Conservation (phyloP, 2,797 vertebrate species). For the Jordanella pulchra region DNA sequence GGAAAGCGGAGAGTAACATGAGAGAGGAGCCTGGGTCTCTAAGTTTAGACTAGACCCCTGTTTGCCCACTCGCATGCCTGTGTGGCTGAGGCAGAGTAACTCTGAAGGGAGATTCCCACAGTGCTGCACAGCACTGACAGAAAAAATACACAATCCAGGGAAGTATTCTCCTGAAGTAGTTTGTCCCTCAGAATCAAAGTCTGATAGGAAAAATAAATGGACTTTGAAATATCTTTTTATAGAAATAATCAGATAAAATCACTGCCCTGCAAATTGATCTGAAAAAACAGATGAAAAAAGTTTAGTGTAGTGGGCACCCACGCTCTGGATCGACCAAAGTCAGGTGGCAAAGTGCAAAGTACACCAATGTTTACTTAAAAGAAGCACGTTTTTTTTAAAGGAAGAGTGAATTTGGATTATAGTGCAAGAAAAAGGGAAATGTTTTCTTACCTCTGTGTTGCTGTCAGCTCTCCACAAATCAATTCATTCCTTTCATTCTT, state of each 20-base stretch:
- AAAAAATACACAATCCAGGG: neutral
- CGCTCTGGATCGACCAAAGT: neutral
- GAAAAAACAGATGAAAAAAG: neutral
- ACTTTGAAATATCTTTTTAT: constrained; percentile 1
- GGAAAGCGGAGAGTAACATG: constrained; percentile 69
- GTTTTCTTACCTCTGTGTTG: constrained; percentile 65
- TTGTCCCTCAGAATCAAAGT: neutral
- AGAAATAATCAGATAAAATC: constrained; percentile 20
- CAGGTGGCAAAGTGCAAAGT: constrained; percentile 53
- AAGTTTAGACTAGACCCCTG: constrained; percentile 79
- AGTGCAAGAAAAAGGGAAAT: neutral
- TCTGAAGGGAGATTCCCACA: constrained; percentile 70
- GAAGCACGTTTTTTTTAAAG: neutral
- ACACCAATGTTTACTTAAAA: constrained; percentile 19
- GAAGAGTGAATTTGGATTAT: neutral
- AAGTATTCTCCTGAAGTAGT: neutral
- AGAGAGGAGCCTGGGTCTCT: constrained; percentile 68
- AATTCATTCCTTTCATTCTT: constrained; percentile 61
- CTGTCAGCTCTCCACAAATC: constrained; percentile 42
- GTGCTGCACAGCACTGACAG: constrained; percentile 32
- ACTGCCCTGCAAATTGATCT: constrained; percentile 5
- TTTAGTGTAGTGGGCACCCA: neutral
- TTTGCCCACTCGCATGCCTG: constrained; percentile 65
- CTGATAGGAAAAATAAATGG: neutral
- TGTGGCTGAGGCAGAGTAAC: constrained; percentile 49